These are phyloP conservation scores for Solea senegalensis DNA, from an alignment of 2,113 vertebrate genomes.

Conservation along the genomic window DNA sequence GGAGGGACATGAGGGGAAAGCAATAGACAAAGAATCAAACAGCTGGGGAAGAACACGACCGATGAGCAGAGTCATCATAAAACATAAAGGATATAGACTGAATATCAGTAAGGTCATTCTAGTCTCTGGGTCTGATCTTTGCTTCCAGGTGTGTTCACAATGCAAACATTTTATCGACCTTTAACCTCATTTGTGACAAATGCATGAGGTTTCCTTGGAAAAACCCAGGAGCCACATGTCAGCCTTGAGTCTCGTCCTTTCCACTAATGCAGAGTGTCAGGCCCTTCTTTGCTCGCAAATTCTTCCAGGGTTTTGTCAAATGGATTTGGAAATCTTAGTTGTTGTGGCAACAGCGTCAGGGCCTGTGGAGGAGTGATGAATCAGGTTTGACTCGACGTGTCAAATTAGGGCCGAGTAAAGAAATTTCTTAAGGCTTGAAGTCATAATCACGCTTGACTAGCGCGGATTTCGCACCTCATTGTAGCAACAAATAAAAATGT, in stretches of 20 bases:
- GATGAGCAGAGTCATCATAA: conserved; percentile 22
- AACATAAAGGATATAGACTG: conserved; percentile 1
- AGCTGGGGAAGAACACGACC: conserved; percentile 14
- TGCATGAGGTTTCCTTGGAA: conserved; percentile 31
- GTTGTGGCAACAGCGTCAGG: conserved; percentile 41
- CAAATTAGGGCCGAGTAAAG: conserved; percentile 27
- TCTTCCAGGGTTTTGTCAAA: conserved; percentile 74
- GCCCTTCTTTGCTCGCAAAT: conserved; percentile 69
- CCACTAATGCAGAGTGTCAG: conserved; percentile 63
- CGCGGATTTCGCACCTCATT: conserved; percentile 6
- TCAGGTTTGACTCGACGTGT: conserved; percentile 63
- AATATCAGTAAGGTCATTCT: neutral
- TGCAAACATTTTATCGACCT: conserved; percentile 63
- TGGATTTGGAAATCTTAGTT: conserved; percentile 76
- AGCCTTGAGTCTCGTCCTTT: conserved; percentile 50
- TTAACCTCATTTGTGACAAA: conserved; percentile 30
- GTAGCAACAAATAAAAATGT: neutral
- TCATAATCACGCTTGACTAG: neutral
- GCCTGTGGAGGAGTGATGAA: conserved; percentile 45
- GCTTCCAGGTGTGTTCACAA: conserved; percentile 46
- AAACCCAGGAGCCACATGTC: conserved; percentile 48
- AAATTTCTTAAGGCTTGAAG: conserved; percentile 7
- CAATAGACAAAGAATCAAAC: conserved; percentile 25
- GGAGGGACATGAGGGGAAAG: conserved; percentile 18
- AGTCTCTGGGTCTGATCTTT: conserved; percentile 12